phyloP scores from a whole-genome alignment of 2,113 vertebrate species.

The Tychaedon coryphoeus region DNA sequence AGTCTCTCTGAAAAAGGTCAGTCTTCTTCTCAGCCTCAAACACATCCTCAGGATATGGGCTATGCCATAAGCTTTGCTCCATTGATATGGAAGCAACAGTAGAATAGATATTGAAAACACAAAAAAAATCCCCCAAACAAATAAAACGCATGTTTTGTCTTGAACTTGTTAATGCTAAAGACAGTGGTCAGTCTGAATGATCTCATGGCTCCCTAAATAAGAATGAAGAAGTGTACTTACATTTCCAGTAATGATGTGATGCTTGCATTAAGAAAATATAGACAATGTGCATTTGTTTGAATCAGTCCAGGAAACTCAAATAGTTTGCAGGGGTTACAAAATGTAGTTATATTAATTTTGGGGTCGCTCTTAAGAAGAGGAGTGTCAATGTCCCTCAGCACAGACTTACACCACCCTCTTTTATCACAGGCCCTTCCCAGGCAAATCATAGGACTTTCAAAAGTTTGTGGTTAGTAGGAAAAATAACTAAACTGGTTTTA shows the following conservation, averaged over 20 bases:
- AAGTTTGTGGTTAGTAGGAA: background rate
- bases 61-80: background rate
- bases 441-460: background rate
- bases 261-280: background rate
- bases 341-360: background rate
- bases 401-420: accelerated
- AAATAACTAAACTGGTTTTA: background rate
- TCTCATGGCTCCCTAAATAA: background rate
- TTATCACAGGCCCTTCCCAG: background rate
- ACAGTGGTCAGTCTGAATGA: background rate
- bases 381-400: background rate
- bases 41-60: background rate
- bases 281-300: background rate
- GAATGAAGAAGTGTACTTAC: background rate
- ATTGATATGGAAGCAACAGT: background rate
- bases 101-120: background rate
- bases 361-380: background rate
- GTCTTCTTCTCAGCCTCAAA: background rate
- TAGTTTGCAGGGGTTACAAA: background rate
- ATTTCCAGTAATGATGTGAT: background rate
- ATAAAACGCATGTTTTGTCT: background rate
- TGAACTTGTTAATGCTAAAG: background rate
- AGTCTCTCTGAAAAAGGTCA: background rate
- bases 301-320: background rate
- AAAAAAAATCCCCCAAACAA: background rate